Evolutionary conservation across 2,888 invertebrate genomes (phyloP), one percentile per base, ranked within the genome.

Genomic region (Philaethria dido): DNA sequence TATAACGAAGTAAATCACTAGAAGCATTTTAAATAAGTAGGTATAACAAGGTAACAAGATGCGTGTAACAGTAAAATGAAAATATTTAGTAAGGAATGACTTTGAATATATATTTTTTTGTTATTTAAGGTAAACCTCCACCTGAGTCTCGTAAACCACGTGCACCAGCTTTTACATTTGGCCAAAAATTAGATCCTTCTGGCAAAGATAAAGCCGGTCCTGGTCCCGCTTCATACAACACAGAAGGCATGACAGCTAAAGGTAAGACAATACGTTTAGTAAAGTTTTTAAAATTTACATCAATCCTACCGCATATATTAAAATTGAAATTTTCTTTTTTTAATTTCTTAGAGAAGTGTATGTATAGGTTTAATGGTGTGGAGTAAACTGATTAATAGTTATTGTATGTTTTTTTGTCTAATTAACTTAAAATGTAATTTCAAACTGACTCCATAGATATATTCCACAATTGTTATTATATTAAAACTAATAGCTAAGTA

Each of bases 151-250:
- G 95, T 75, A 95, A 94, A 80, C 94, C 95, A 55, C 94, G 96
- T 65, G 96, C 97, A 0, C 97, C 97, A 5, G 96, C 97, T 0
- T 97, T 96, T 81, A 96, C 96, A 60, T 97, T 97, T 82, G 97
- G 97, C 0, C 94, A 95, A 45, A 94, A 93, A 75, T 88, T 92
- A n/a, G 94, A 93, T 55, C 82, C 89, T 39, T 93, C 94, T 36
- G 87, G 85, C 2, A 85, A 88, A 75, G 88, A 84, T 63, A 95
- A 94, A 74, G 90, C 94, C 52, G 97, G 98, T 36, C 98, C 98
- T 1, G 98, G 98, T 20, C 98, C 98, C 16, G 97, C 97, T n/a
- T 95, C 96, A 72, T 98, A 98, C 87, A 97, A 98, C 84, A 96
- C 98, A 55, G 95, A 96, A 73, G 97, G 97, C 69, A 94, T 98